A percentile compares a stretch with the other conserved stretches of the same genome.
Conservation (phyloP, 2,113 vertebrate species). For the Anarrhichthys ocellatus region DNA sequence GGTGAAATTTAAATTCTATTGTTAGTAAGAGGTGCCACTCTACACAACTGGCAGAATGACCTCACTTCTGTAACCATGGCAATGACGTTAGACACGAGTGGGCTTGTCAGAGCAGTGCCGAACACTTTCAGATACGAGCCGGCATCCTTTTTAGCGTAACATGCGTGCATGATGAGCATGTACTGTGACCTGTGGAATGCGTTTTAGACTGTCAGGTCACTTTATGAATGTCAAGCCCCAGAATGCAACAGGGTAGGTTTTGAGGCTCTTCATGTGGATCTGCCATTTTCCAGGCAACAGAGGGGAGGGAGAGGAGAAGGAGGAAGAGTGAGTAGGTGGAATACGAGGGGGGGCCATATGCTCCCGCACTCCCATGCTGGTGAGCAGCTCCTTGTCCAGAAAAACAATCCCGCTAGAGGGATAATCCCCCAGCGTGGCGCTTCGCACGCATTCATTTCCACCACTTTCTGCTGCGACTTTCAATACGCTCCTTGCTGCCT, state of each 20-base stretch:
- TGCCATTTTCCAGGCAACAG: slow-evolving; percentile 39
- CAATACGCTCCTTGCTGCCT: slow-evolving; percentile 62
- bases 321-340: slow-evolving; percentile 56
- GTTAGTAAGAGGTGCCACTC: slow-evolving; percentile 22
- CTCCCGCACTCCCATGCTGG: slow-evolving; percentile 61
- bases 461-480: slow-evolving; percentile 68
- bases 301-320: slow-evolving; percentile 20
- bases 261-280: slow-evolving; percentile 5
- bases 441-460: slow-evolving; percentile 64
- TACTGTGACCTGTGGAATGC: slow-evolving; percentile 50
- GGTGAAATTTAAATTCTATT: slow-evolving; percentile 11
- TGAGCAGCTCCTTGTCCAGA: slow-evolving; percentile 64
- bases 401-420: slow-evolving; percentile 66
- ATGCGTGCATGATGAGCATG: slow-evolving; percentile 24
- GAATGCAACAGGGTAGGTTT: slow-evolving; percentile 42
- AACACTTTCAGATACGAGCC: slow-evolving; percentile 29
- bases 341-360: slow-evolving; percentile 67
- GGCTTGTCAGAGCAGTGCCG: slow-evolving; percentile 33
- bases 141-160: slow-evolving; percentile 10
- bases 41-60: slow-evolving; percentile 23
- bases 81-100: slow-evolving; percentile 14
- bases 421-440: slow-evolving; percentile 73
- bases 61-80: slow-evolving; percentile 37
- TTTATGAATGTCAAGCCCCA: slow-evolving; percentile 39
- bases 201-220: slow-evolving; percentile 25